phyloP scores from a whole-genome alignment of 2,113 vertebrate species.

The Micromys minutus region DNA sequence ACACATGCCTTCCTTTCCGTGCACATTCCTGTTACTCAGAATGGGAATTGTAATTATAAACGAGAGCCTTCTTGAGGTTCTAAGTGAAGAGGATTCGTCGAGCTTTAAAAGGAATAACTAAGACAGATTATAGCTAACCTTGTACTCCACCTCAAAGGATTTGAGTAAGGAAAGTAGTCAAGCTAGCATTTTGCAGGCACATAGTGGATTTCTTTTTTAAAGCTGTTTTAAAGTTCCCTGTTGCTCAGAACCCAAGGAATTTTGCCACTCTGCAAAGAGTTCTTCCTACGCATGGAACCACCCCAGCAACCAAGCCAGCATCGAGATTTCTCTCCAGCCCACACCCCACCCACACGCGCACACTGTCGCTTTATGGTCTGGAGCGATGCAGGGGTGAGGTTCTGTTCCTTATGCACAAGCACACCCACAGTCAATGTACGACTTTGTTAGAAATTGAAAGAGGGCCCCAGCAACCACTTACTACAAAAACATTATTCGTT shows the following conservation, averaged over 20 bases:
- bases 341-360: background rate
- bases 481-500: background rate
- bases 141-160: background rate
- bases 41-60: slow-evolving; percentile 55
- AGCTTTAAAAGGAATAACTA: slow-evolving; percentile 42
- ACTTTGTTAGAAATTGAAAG: background rate
- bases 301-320: background rate
- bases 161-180: background rate
- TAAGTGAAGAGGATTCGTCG: background rate
- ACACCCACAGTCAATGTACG: background rate
- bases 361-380: background rate
- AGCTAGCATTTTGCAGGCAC: background rate
- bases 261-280: background rate
- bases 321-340: background rate
- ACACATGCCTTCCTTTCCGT: background rate
- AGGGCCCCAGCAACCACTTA: background rate
- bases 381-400: background rate
- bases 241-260: background rate
- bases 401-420: background rate
- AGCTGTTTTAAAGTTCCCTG: background rate
- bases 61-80: background rate
- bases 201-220: background rate
- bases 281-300: background rate
- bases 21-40: background rate
- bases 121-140: background rate